Conservation (phyloP, 2,797 vertebrate genomes). For the Diglossa cyanea region DNA sequence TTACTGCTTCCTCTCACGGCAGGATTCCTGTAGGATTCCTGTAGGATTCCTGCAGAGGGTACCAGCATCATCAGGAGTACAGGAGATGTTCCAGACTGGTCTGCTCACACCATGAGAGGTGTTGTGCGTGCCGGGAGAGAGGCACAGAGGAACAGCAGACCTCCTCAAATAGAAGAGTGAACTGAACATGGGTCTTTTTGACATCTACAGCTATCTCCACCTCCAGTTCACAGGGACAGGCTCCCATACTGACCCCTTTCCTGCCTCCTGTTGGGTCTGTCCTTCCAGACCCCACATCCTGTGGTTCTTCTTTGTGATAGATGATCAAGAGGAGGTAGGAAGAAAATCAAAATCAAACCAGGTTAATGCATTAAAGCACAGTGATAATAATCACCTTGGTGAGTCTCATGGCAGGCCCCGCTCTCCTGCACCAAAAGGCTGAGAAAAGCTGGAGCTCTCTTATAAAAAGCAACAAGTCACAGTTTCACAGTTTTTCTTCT, state of each 20-base stretch:
- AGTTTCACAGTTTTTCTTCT: not conserved
- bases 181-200: fast-evolving
- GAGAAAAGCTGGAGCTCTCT: not conserved
- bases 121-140: not conserved
- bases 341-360: not conserved
- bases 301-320: not conserved
- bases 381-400: not conserved
- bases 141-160: not conserved
- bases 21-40: not conserved
- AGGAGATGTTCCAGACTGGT: not conserved
- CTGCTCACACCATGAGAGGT: not conserved
- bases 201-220: not conserved
- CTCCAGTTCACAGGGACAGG: not conserved
- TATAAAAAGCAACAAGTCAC: not conserved
- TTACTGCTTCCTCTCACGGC: not conserved
- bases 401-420: not conserved
- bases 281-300: not conserved
- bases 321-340: not conserved
- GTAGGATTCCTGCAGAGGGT: not conserved
- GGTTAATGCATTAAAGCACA: not conserved
- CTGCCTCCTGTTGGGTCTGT: not conserved
- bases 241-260: not conserved
- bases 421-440: not conserved
- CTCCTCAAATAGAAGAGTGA: not conserved
- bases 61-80: not conserved